Evolutionary conservation across 2,888 invertebrate species (phyloP), one percentile per base, ranked within the genome.

Genomic region (Noctua janthina): DNA sequence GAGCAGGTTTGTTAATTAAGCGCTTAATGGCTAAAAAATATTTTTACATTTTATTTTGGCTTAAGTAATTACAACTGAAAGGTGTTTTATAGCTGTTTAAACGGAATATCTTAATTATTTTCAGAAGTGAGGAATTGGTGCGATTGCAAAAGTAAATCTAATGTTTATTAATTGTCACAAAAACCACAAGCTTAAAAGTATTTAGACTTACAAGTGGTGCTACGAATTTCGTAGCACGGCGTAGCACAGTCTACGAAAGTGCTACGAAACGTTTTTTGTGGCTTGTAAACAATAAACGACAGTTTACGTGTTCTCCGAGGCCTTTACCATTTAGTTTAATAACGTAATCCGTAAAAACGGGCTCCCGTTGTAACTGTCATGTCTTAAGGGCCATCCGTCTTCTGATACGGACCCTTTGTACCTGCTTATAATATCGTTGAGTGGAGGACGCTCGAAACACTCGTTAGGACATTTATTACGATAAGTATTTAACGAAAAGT

Each of bases 341-440:
- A 90, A 89, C 77, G 82, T 80, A 82, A 84, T 88, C 88, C 84
- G 87, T 91, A 92, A 89, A 90, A 92, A 91, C 87, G 88, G 85
- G 89, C 81, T 84, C 81, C 74, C 59, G 78, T 89, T 91, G 91
- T 91, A 90, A 88, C 89, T 91, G 93, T 93, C 94, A 91, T 91
- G 90, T 91, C 86, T 87, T 86, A 87, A 92, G 89, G 87, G 88
- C 91, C 90, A 94, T 95, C 92, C 90, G 91, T 94, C 94, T 94
- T 93, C 84, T 78, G 74, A 79, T 83, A 74, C 73, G 75, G 80
- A 67, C 71, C 74, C 79, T 83, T 87, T 89, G 82, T 91, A 90
- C 89, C 90, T 90, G 91, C 89, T 91, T 91, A 91, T 91, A 91
- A 90, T 90, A 90, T 88, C 88, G 86, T 82, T 86, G 84, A 81